Conservation (phyloP, 2,797 vertebrate species). For the Coilia nasus region DNA sequence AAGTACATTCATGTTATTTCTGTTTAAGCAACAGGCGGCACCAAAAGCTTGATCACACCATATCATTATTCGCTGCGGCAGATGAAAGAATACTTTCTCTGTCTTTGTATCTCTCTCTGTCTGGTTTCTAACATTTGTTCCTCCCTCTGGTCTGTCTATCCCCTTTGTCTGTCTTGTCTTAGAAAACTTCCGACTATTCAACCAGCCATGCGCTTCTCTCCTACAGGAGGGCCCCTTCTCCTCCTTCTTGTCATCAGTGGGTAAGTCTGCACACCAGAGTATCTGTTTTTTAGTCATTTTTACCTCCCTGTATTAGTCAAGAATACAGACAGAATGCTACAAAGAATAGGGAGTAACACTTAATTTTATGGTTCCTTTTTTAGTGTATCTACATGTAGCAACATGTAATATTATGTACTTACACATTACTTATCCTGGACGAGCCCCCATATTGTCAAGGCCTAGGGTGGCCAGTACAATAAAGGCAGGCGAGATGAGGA, state of each 20-base stretch:
- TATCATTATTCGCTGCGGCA: neutral
- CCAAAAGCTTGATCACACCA: neutral
- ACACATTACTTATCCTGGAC: too few species aligned
- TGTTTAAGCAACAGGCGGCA: neutral
- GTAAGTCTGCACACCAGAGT: slow-evolving; percentile 39
- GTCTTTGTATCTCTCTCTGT: neutral
- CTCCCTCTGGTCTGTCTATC: neutral
- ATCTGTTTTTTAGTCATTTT: neutral
- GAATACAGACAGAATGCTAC: too few species aligned
- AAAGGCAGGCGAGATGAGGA: too few species aligned
- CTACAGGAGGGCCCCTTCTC: slow-evolving; percentile 43
- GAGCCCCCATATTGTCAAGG: too few species aligned
- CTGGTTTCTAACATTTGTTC: neutral
- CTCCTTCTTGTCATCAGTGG: slow-evolving; percentile 53
- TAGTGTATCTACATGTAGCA: too few species aligned
- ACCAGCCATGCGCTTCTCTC: slow-evolving; percentile 53
- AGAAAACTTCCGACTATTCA: slow-evolving; percentile 40
- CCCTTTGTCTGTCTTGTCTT: slow-evolving; percentile 24
- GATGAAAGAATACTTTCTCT: neutral
- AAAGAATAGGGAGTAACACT: too few species aligned
- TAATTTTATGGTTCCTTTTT: too few species aligned
- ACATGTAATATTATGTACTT: too few species aligned
- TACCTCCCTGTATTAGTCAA: too few species aligned
- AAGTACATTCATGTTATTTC: neutral
- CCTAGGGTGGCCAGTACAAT: too few species aligned